Base-by-base conservation (phyloP, 2,113 vertebrate genomes). In the Stegastes partitus region DNA sequence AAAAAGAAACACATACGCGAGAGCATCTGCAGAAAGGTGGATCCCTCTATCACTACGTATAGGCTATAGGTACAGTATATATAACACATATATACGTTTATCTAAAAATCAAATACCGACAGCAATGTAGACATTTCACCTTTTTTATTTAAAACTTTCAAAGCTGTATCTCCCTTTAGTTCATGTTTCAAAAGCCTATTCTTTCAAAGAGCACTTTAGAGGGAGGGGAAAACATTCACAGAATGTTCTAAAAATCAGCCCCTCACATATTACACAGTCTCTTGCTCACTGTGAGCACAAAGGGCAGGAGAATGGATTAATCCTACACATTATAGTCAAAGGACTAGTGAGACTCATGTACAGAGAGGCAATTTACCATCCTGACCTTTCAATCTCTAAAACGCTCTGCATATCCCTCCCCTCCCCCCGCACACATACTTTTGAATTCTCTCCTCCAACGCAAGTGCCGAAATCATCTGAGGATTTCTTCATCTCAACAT, bases 341-440 rank as follows among this genome's bases (percentile, higher is more conserved):
- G 81, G 84, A 91, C 87, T 89, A 82, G 85, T 89, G 84, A 90
- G 90, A 87, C 66, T 89, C 88, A 79, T 89, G 89, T 93, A 92
- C 85, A 86, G 91, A 91, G 86, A 90, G 82, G 82, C 89, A 91
- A 91, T 91, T 93, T 92, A 91, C 91, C 89, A 89, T 89, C 81
- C 84, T 91, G 93, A 93, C 90, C 90, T 93, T 93, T 93, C 89
- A 89, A 86, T 93, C 87, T 90, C 80, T 92, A 85, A 91, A 91
- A 87, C 55, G 34, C 77, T 81, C 74, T 69, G 70, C 88, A 87
- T 82, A 79, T 66, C 62, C 65, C 54, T 50, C 25, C 58, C 70
- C 47, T 5, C 21, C 75, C 72, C 65, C 56, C 18, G 3, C 70
- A 39, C 50, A 68, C 71, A 77, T 44, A 58, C 85, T 82, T 89